Evolutionary conservation across 2,888 invertebrate species (phyloP).

Genomic region (Apodemia hepburni): DNA sequence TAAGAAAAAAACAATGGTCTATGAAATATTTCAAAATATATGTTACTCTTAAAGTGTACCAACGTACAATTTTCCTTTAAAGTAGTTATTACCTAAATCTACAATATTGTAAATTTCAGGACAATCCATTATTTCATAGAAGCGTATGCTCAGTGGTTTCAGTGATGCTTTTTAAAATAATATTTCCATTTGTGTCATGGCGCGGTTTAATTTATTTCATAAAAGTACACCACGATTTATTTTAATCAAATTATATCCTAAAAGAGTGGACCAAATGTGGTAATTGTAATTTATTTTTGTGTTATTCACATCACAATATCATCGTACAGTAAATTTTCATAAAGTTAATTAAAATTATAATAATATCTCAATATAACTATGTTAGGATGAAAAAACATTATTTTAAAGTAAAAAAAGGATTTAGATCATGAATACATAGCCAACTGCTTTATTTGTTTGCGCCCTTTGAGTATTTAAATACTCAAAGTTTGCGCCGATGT

Average conservation of each 20-base stretch:
- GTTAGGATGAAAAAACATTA: too few species aligned
- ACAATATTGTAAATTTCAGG: slow-evolving; percentile 6
- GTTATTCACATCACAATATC: neutral
- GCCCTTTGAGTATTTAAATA: too few species aligned
- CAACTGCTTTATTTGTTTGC: too few species aligned
- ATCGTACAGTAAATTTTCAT: neutral
- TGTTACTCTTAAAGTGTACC: too few species aligned
- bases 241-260: slow-evolving; percentile 6
- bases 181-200: slow-evolving; percentile 8
- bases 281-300: neutral
- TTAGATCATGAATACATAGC: too few species aligned
- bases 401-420: too few species aligned
- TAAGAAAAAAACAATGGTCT: too few species aligned
- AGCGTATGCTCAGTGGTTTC: neutral
- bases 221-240: slow-evolving; percentile 2
- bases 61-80: neutral
- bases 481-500: too few species aligned
- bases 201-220: slow-evolving; percentile 9
- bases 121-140: slow-evolving; percentile 11
- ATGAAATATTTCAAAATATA: too few species aligned
- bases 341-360: too few species aligned
- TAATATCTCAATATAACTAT: too few species aligned
- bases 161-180: neutral
- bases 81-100: neutral
- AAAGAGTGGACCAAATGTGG: slow-evolving; percentile 3